Conservation (phyloP, 1,140 invertebrate species). For the Scylla paramamosain region DNA sequence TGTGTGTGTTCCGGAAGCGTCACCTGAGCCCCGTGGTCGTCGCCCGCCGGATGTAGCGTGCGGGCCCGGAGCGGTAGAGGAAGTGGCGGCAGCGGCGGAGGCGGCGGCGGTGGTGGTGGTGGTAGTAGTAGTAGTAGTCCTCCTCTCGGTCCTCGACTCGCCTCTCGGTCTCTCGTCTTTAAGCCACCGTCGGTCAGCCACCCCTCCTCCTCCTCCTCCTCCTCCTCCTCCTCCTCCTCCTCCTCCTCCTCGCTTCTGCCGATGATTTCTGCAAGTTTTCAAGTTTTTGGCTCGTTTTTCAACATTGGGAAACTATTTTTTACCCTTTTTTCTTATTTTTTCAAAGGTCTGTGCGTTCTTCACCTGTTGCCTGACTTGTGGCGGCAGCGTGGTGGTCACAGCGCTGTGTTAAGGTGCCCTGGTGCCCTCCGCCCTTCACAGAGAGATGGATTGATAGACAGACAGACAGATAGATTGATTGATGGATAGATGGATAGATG, state of each 20-base stretch:
- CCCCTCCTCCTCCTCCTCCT: background rate
- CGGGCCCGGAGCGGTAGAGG: background rate
- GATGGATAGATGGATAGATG: too few relatives aligned
- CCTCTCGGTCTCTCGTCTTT: background rate
- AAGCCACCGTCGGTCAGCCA: background rate
- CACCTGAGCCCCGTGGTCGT: background rate
- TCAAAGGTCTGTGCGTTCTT: background rate
- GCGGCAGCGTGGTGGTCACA: background rate
- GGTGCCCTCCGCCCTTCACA: too few relatives aligned
- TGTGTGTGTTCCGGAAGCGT: constrained; percentile 8
- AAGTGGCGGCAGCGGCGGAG: background rate
- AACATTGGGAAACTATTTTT: background rate
- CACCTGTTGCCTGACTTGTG: background rate
- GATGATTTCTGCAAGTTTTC: background rate
- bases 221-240: background rate
- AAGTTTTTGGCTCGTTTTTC: background rate
- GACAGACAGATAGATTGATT: too few relatives aligned
- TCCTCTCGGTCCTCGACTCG: background rate
- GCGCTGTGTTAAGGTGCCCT: too few relatives aligned
- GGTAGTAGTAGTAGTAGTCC: too few relatives aligned
- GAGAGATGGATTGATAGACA: too few relatives aligned
- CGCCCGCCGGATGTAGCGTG: background rate
- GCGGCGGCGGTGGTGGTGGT: too few relatives aligned
- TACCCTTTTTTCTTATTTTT: background rate
- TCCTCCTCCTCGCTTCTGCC: background rate